These are phyloP conservation scores for Acleris emargana DNA, from an alignment of 2,888 invertebrate genomes.

Conservation along the genomic window DNA sequence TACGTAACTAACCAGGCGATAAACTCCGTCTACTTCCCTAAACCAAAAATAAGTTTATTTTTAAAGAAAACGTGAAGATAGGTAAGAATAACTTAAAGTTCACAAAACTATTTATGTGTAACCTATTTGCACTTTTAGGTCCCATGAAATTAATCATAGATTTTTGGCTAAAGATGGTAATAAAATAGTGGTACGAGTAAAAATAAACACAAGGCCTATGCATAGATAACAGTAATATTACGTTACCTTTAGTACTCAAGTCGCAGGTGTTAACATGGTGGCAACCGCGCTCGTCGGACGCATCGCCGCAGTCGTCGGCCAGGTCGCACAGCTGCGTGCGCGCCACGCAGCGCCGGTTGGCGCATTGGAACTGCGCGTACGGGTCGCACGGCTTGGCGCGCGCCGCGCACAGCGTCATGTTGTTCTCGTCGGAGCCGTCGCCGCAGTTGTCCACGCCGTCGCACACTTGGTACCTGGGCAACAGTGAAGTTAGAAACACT, in stretches of 20 bases:
- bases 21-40: no score
- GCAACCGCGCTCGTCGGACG: conserved; percentile 95
- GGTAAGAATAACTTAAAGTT: no score
- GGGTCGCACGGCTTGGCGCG: conserved; percentile 90
- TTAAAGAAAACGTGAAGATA: no score
- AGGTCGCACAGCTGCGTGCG: conserved; percentile 92
- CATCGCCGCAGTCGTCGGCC: conserved; percentile 95
- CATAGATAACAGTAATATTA: background rate
- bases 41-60: no score
- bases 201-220: background rate
- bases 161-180: no score
- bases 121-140: no score
- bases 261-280: conserved; percentile 87
- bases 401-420: conserved; percentile 94
- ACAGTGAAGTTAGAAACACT: no score
- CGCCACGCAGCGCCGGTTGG: conserved; percentile 93
- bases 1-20: no score
- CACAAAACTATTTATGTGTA: no score
- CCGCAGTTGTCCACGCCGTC: conserved; percentile 97
- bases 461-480: conserved; percentile 89
- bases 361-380: conserved; percentile 92
- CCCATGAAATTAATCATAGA: no score
- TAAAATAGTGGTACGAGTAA: background rate
- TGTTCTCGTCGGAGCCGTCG: conserved; percentile 97
- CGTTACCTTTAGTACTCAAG: conserved; percentile 63